Conservation (phyloP, 1,140 invertebrate genomes). For the Lucilia sericata region DNA sequence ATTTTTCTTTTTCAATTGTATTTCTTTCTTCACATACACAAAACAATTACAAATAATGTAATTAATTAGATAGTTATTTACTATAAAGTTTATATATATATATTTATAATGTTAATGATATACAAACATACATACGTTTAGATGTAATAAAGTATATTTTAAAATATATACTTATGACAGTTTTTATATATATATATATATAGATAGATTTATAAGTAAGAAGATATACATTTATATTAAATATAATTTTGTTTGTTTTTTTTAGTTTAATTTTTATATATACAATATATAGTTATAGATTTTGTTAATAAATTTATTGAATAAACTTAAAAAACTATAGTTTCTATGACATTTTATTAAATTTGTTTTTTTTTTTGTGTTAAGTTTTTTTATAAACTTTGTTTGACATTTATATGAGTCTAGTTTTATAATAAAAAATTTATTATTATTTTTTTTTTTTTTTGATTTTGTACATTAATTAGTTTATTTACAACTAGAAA, state of each 20-base stretch:
- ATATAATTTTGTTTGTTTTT: not conserved
- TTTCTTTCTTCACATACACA: slow-evolving; percentile 27
- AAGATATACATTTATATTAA: slow-evolving; percentile 10
- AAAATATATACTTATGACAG: not conserved
- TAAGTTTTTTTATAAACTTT: slow-evolving; percentile 51
- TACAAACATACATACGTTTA: not conserved
- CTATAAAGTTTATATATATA: not conserved
- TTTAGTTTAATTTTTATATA: slow-evolving; percentile 12
- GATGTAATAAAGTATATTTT: not conserved
- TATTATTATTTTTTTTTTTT: not conserved
- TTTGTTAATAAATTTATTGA: slow-evolving; percentile 1
- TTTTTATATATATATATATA: not conserved
- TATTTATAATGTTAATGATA: not conserved
- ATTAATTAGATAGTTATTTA: not conserved
- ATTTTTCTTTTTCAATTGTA: slow-evolving; percentile 19
- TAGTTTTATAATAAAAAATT: not conserved
- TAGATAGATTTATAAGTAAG: slow-evolving; percentile 3
- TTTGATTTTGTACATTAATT: slow-evolving; percentile 46
- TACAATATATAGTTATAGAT: not conserved
- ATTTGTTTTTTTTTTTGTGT: slow-evolving; percentile 51
- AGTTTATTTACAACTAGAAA: slow-evolving; percentile 43
- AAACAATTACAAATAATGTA: slow-evolving; percentile 40
- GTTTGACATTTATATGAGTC: not conserved
- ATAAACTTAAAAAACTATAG: slow-evolving; percentile 28
- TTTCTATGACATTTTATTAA: slow-evolving; percentile 24